Evolutionary conservation across 2,888 invertebrate species (phyloP), one percentile per base, ranked within the genome.

Genomic region (Drosophila pullipes): DNA sequence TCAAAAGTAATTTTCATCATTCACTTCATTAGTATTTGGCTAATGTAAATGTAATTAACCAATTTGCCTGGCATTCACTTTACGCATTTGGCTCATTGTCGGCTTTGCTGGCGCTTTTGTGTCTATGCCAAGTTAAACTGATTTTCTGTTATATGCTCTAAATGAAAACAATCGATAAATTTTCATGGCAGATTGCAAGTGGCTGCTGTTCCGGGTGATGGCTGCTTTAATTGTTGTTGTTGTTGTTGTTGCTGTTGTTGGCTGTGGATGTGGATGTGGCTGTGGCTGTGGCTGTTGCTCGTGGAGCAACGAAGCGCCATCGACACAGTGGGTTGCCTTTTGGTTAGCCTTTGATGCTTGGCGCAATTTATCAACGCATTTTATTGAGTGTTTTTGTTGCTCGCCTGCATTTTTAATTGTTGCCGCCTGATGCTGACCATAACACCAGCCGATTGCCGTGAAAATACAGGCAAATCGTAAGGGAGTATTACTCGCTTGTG

Each of bases 61-160:
- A 49, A 59, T 41, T 69, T 47, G 44, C 53, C 67, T 81, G 78
- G 72, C 75, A 61, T 76, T 70, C 66, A 60, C 39, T 33, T 54
- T 37, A 47, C 50, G 64, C 30, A 52, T 60, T 75, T 62, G 67
- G 64, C 83, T 49, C 28, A 52, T 68, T 57, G 54, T 44, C 41
- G 22, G 37, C 16, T 60, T 80, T 82, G 79, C 81, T 92, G 93
- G 93, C 92, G 92, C 92, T 93, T 92, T 92, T 89, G 91, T 92
- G 92, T 92, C 92, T 92, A 83, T 90, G 85, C 83, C 84, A 86
- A 76, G 81, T 55, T 52, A 63, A 85, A 63, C 60, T 65, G 67
- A 78, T 74, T 74, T 75, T 75, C 69, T 54, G 76, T 74, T 53
- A 60, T 55, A 66, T 70, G 69, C 76, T 80, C 75, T 85, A 89